Conservation (phyloP, 2,797 vertebrate genomes). For the Rhodeus uyekii region DNA sequence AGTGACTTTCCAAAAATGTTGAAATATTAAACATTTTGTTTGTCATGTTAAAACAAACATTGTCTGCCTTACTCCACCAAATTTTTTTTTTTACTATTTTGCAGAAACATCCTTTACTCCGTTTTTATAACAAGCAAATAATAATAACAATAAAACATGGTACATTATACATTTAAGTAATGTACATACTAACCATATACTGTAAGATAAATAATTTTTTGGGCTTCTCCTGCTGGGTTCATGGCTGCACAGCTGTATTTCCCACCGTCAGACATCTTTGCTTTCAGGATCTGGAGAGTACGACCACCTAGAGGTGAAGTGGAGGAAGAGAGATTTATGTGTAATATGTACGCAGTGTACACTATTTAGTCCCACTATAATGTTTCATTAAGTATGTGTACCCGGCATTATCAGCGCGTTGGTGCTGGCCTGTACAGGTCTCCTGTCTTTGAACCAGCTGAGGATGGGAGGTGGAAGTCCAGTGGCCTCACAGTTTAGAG, state of each 20-base stretch:
- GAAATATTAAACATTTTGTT: background rate
- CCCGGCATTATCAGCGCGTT: constrained; percentile 89
- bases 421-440: constrained; percentile 76
- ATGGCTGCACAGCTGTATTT: constrained; percentile 90
- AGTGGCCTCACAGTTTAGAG: constrained; percentile 88
- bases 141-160: background rate
- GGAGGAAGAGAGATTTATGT: background rate
- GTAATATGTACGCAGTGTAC: background rate
- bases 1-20: background rate
- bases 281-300: constrained; percentile 87
- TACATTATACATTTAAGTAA: too few species aligned
- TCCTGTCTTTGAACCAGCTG: constrained; percentile 90
- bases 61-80: background rate
- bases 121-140: background rate
- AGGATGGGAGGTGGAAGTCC: constrained; percentile 92
- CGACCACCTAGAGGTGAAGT: constrained; percentile 80
- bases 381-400: constrained; percentile 58
- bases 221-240: constrained; percentile 89
- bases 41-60: background rate
- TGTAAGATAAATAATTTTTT: constrained; percentile 86
- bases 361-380: background rate
- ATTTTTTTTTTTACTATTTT: background rate
- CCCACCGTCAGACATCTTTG: constrained; percentile 87
- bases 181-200: constrained; percentile 85
- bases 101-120: background rate